phyloP scores from a whole-genome alignment of 2,113 vertebrate genomes.

The Nothobranchius kuhntae region DNA sequence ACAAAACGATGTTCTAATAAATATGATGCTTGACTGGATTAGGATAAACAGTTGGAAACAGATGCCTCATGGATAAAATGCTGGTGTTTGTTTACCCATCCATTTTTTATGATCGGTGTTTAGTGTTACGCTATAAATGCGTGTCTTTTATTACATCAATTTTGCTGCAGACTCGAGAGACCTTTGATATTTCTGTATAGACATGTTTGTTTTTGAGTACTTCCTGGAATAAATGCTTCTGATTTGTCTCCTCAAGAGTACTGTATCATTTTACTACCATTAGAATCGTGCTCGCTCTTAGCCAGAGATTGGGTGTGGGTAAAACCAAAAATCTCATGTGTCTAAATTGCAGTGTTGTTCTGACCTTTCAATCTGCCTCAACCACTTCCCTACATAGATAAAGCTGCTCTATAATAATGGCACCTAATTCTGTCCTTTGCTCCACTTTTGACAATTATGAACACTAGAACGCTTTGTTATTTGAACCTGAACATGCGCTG shows the following conservation, averaged over 20 bases:
- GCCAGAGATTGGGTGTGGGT: neutral
- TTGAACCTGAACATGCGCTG: slow-evolving; percentile 2
- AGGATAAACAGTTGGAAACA: neutral
- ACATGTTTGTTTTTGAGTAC: neutral
- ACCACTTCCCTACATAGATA: neutral
- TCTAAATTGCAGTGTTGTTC: slow-evolving; percentile 12
- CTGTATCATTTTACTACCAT: neutral
- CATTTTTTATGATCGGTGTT: neutral
- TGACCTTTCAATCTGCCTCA: neutral
- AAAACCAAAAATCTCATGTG: neutral
- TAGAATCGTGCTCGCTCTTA: neutral
- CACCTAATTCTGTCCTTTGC: neutral
- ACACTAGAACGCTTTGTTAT: neutral
- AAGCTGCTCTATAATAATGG: neutral
- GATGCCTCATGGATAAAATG: neutral
- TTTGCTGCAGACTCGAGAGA: neutral
- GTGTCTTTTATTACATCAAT: neutral
- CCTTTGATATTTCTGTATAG: neutral
- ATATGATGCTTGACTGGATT: neutral
- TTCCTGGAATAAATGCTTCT: neutral
- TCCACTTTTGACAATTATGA: neutral
- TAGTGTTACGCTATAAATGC: neutral
- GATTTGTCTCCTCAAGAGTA: neutral
- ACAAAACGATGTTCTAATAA: too few relatives aligned
- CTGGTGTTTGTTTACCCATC: neutral